Percentiles rank a stretch among this genome's conserved stretches.
These are phyloP conservation scores for Chrysomallon squamiferum DNA, from an alignment of 1,140 invertebrate genomes.

Conservation along the genomic window DNA sequence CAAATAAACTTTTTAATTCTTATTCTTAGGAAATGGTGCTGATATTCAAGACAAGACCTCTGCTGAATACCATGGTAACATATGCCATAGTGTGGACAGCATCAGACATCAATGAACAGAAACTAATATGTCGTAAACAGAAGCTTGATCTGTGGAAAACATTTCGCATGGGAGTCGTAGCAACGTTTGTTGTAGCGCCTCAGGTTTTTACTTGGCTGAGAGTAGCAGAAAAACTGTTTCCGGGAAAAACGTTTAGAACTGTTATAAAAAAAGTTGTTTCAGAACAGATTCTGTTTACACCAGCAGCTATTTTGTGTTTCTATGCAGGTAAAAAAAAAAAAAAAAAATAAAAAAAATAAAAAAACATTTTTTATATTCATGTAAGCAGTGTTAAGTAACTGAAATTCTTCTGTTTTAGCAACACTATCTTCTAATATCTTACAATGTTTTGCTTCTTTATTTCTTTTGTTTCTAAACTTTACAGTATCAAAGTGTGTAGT, in stretches of 20 bases:
- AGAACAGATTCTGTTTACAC: slow-evolving; percentile 27
- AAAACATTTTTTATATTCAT: too few species aligned
- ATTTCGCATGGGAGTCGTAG: slow-evolving; percentile 19
- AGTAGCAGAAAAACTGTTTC: slow-evolving; percentile 25
- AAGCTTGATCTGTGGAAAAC: slow-evolving; percentile 24
- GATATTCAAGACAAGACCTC: slow-evolving; percentile 14
- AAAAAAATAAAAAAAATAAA: too few species aligned
- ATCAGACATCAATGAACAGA: slow-evolving; percentile 30
- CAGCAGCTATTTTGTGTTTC: slow-evolving; percentile 28
- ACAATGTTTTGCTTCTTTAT: too few species aligned
- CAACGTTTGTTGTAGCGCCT: slow-evolving; percentile 27
- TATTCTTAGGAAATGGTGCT: slow-evolving; percentile 11
- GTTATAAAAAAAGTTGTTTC: slow-evolving; percentile 27
- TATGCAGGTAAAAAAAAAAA: slow-evolving; percentile 24
- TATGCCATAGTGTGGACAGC: slow-evolving; percentile 30
- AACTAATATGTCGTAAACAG: slow-evolving; percentile 24
- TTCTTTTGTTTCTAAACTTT: too few species aligned
- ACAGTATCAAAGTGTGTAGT: too few species aligned
- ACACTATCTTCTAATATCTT: too few species aligned
- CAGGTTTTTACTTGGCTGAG: slow-evolving; percentile 27
- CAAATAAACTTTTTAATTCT: too few species aligned
- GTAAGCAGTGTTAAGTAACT: too few species aligned
- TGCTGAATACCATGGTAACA: slow-evolving; percentile 28
- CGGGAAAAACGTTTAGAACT: slow-evolving; percentile 19
- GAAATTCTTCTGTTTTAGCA: too few species aligned